Conservation (phyloP, 2,888 invertebrate species). For the Helicoverpa assulta region DNA sequence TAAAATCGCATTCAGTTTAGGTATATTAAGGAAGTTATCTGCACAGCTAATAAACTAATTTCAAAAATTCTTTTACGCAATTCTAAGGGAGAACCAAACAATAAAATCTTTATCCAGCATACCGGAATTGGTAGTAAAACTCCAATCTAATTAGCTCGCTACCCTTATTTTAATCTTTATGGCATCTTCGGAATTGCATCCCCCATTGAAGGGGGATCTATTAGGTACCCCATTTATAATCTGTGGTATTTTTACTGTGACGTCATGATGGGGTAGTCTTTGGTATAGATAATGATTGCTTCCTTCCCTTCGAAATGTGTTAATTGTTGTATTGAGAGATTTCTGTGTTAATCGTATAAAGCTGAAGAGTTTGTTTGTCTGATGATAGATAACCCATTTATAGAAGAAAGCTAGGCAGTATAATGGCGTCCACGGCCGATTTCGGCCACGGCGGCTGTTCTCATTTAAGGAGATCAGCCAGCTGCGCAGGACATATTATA, state of each 20-base stretch:
- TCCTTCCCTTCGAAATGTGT: background rate
- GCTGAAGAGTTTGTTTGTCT: too few relatives aligned
- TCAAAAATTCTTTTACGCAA: background rate
- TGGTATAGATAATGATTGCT: constrained; percentile 25
- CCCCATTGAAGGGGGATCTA: constrained; percentile 10
- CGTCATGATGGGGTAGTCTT: constrained; percentile 5
- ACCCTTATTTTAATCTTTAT: constrained; percentile 53
- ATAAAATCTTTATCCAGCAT: constrained; percentile 9
- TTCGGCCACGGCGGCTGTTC: too few relatives aligned
- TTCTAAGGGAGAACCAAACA: constrained; percentile 33
- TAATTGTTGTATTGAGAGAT: constrained; percentile 21
- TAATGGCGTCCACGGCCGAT: too few relatives aligned
- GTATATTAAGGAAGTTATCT: background rate
- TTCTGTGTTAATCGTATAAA: too few relatives aligned
- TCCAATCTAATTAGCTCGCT: constrained; percentile 50
- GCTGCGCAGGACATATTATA: too few relatives aligned
- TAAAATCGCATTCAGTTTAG: too few relatives aligned
- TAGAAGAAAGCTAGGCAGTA: too few relatives aligned
- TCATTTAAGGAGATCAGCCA: too few relatives aligned
- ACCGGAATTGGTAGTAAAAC: constrained; percentile 43
- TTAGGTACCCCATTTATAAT: constrained; percentile 17
- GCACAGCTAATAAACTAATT: background rate
- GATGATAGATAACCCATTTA: too few relatives aligned
- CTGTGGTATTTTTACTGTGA: constrained; percentile 26
- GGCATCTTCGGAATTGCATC: constrained; percentile 50